These are phyloP conservation scores for Trachemys scripta DNA, from an alignment of 2,113 vertebrate species.

Conservation along the genomic window DNA sequence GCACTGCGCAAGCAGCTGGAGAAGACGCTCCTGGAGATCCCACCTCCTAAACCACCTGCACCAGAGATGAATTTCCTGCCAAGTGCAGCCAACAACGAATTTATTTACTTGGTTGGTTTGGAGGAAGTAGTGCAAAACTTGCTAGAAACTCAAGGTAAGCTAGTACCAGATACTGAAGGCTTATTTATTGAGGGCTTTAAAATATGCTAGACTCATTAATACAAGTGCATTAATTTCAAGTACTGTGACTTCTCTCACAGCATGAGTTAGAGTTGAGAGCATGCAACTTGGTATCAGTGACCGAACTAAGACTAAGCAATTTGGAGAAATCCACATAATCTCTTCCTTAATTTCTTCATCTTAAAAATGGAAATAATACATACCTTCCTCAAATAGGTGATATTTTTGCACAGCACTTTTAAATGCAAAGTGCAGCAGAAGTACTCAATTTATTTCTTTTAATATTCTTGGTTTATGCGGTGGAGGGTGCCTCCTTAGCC, in stretches of 20 bases:
- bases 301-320: no score
- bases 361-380: background rate
- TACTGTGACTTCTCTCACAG: background rate
- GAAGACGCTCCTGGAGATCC: constrained; percentile 96
- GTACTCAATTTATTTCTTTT: background rate
- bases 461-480: background rate
- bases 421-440: background rate
- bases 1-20: constrained; percentile 96
- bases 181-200: background rate
- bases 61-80: constrained; percentile 97
- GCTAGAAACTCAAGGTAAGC: constrained; percentile 93
- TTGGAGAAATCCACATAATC: no score
- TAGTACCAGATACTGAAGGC: background rate
- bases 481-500: background rate
- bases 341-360: background rate
- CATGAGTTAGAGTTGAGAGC: background rate
- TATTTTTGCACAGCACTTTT: background rate
- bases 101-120: constrained; percentile 96
- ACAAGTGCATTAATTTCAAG: background rate
- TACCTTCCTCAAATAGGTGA: background rate
- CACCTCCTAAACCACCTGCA: constrained; percentile 93
- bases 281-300: background rate
- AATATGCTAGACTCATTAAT: background rate
- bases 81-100: constrained; percentile 97
- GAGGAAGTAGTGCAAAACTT: constrained; percentile 98